A percentile compares a stretch with the other conserved stretches of the same genome.
These are phyloP conservation scores for Rhinopomastus cyanomelas DNA, from an alignment of 2,113 vertebrate species.

Conservation along the genomic window DNA sequence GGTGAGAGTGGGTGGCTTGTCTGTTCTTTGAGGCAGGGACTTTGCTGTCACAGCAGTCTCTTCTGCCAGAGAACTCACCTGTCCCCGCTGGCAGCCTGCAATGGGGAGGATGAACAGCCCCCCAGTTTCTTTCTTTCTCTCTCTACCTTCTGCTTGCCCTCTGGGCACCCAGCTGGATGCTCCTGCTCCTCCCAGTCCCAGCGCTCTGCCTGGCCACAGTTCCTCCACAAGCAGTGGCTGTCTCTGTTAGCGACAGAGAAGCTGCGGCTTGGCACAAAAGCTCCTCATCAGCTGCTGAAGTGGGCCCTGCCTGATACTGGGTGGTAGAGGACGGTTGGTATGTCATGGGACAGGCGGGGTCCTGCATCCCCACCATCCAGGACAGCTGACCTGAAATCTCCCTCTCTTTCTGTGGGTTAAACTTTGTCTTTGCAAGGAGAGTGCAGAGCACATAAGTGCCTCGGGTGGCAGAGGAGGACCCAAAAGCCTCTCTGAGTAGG, in stretches of 20 bases:
- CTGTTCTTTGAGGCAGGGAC: background rate
- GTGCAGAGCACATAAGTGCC: background rate
- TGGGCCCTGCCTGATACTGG: background rate
- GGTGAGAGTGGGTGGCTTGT: background rate
- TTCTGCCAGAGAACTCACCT: accelerated
- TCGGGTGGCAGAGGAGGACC: background rate
- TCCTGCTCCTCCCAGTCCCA: background rate
- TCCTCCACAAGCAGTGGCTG: background rate
- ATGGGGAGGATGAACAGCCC: background rate
- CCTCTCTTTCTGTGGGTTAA: background rate
- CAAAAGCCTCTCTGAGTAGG: background rate
- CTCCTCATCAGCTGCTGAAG: background rate
- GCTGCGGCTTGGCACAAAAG: slow-evolving; percentile 1
- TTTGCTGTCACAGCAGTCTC: background rate
- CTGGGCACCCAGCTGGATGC: background rate
- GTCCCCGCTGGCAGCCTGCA: background rate
- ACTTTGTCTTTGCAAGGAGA: background rate
- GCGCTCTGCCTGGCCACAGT: accelerated
- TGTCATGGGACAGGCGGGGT: accelerated
- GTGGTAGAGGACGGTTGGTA: background rate
- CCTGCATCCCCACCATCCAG: accelerated
- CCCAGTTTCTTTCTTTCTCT: background rate
- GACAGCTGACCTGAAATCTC: background rate
- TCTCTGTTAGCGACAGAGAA: background rate
- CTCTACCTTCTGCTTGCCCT: background rate